Percentiles rank a stretch among this genome's conserved stretches.
phyloP scores from a whole-genome alignment of 2,797 vertebrate genomes.

The Acanthopagrus latus region DNA sequence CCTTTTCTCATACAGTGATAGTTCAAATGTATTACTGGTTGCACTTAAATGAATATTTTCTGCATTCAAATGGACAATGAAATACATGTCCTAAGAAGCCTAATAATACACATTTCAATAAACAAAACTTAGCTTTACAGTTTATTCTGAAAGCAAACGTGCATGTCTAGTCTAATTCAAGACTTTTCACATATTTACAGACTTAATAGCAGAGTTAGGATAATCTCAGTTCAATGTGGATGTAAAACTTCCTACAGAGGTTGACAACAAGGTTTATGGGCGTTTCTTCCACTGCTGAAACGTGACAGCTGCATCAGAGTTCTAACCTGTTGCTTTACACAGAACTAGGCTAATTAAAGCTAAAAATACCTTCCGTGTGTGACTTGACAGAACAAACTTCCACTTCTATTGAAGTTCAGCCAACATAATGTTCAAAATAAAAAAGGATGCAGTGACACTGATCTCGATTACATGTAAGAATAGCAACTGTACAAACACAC shows the following conservation, averaged over 20 bases:
- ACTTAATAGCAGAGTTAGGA: no score
- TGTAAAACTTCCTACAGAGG: background rate
- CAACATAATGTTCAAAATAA: background rate
- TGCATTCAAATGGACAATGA: background rate
- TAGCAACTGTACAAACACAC: background rate
- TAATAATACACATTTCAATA: background rate
- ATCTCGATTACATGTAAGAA: background rate
- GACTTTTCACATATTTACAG: background rate
- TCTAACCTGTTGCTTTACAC: slow-evolving; percentile 66
- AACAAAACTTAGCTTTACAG: background rate
- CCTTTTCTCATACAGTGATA: no score
- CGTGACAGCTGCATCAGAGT: slow-evolving; percentile 53
- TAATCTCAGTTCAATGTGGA: background rate
- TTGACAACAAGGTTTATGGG: background rate
- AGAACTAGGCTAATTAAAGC: slow-evolving; percentile 71
- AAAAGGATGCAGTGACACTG: background rate
- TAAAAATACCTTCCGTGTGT: slow-evolving; percentile 60
- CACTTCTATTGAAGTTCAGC: background rate
- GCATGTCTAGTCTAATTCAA: background rate
- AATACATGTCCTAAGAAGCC: background rate
- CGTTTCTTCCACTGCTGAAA: slow-evolving; percentile 30
- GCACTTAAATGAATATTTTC: background rate
- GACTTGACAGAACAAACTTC: slow-evolving; percentile 19
- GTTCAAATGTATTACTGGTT: no score
- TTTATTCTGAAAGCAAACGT: background rate